These are phyloP conservation scores for Amblyjoppa fuscipennis DNA, from an alignment of 2,888 invertebrate species.

Conservation along the genomic window DNA sequence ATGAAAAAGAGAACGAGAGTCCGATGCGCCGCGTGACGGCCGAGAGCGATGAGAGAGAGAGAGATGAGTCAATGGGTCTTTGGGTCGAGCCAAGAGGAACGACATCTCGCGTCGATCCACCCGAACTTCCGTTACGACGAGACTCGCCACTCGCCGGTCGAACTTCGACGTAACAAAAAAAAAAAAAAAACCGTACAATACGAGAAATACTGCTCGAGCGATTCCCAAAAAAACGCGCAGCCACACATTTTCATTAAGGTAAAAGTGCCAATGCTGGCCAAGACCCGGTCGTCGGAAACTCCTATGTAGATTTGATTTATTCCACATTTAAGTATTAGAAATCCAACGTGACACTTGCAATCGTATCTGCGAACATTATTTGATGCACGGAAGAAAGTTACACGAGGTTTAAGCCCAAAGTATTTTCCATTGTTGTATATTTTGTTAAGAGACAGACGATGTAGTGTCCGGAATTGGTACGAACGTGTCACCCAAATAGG, in stretches of 20 bases:
- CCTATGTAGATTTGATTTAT: no score
- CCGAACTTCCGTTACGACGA: not conserved
- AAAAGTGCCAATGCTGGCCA: no score
- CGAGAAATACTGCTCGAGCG: not conserved
- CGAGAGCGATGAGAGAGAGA: not conserved
- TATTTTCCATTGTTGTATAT: no score
- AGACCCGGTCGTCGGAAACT: no score
- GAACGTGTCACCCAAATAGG: no score
- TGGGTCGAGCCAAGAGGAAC: constrained; percentile 49
- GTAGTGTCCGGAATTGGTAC: no score
- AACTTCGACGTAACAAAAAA: not conserved
- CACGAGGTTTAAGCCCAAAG: no score
- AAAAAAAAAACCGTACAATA: not conserved
- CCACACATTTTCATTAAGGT: no score
- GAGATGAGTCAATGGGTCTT: constrained; percentile 64
- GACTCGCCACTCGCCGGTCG: constrained; percentile 10
- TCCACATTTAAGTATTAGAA: not conserved
- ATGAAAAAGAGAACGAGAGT: not conserved
- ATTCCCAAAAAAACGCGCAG: not conserved
- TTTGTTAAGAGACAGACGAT: no score
- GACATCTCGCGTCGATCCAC: constrained; percentile 6
- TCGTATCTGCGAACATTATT: no score
- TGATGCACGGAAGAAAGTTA: no score
- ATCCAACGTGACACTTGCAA: no score
- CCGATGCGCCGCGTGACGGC: not conserved